Base-by-base conservation (phyloP, 23 tunicate genomes). In the Styela plicata region DNA sequence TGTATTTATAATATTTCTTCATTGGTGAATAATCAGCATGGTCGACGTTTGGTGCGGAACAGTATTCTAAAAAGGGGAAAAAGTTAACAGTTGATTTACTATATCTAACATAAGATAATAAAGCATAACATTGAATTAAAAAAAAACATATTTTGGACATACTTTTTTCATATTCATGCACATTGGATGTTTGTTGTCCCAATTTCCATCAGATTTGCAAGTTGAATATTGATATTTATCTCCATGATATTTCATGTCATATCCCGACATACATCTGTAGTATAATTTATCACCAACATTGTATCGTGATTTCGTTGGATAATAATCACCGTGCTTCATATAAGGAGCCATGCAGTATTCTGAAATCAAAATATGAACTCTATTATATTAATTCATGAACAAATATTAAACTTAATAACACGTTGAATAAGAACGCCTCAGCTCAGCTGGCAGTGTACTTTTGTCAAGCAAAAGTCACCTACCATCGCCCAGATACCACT, bases 141-240 rank as follows among this genome's bases (percentile, higher is more conserved):
- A 66, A 33, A 27, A 27, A 22, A 30, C 81, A 33, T 53, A 76
- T 65, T 76, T 34, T n/a, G n/a, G n/a, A n/a, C n/a, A n/a, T n/a
- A n/a, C n/a, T n/a, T 76, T 76, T 20, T 44, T 44, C 33, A 44
- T 76, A 36, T 76, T 27, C 64, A 76, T 44, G 22, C 81, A 76
- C 64, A 33, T 76, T 19, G 81, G 81, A 44, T 23, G 31, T n/a
- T 76, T 36, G 33, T 76, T 22, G 22, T 76, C 24, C 81, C 81
- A 76, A 21, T 76, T 76, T 44, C 81, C 81, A 29, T 52, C 1
- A 24, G 24, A 33, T 21, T 27, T 44, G 33, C 81, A 76, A 1
- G 32, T 33, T 21, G 29, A 33, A 44, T 76, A 76, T 25, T 44
- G 2, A 57, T 76, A 76, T 0, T 53, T 53, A 24, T 44, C 26